Evolutionary conservation across 2,888 invertebrate genomes (phyloP), one percentile per base, ranked within the genome.

Genomic region (Eumacrocentrus americanus): DNA sequence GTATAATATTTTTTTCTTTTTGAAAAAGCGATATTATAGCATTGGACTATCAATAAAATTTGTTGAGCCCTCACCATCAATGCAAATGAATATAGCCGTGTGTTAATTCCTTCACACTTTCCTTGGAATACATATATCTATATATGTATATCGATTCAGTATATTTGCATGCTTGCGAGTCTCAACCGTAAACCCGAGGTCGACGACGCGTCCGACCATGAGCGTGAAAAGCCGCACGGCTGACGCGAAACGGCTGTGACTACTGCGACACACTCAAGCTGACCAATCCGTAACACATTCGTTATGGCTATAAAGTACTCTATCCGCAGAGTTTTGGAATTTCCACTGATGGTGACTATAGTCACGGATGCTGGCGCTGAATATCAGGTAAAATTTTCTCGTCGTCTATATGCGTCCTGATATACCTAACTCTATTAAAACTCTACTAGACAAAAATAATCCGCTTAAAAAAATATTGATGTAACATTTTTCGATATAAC

Each of bases 41-140:
- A 59, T 47, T 29, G 37, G 58, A 46, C 59, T 66, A 64, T 66
- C 66, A 57, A 64, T 66, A 61, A 64, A 62, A 61, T 62, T 60
- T 63, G 60, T 59, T 53, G 53, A 57, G 56, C 60, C 53, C 20
- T 50, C 47, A 58, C 57, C 51, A 58, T 42, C 46, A 52, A 12
- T 12, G 14, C 23, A 4, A 46, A 46, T 37, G 11, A 37, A 22
- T 29, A 29, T 34, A 14, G 25, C n/a, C 16, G 16, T 48, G 25
- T 14, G 9, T 29, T 7, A 25, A 9, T n/a, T 7, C n/a, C n/a
- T n/a, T n/a, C n/a, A n/a, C n/a, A n/a, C n/a, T n/a, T n/a, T n/a
- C n/a, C n/a, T n/a, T n/a, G n/a, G n/a, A n/a, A n/a, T 47, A 5
- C 4, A 47, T 25, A 22, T 4, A 47, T 47, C 5, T 25, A 23